Percentiles rank a stretch among this genome's conserved stretches.
phyloP scores from a whole-genome alignment of 1,140 invertebrate genomes.

The Zaprionus tsacasi region DNA sequence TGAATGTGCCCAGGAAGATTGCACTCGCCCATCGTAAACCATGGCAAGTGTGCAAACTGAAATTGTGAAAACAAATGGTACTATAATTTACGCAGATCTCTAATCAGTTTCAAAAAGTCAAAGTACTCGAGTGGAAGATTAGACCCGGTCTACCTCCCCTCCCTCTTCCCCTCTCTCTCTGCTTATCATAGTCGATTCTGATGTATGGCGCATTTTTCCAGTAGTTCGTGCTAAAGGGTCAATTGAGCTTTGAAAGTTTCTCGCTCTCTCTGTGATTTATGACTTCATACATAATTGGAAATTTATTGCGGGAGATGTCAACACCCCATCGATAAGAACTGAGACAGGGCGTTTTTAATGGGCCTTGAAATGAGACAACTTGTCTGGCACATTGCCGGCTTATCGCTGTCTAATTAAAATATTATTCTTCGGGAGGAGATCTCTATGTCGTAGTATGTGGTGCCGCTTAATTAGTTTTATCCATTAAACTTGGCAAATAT shows the following conservation, averaged over 20 bases:
- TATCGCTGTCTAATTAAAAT: slow-evolving; percentile 59
- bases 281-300: slow-evolving; percentile 65
- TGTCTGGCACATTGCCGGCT: slow-evolving; percentile 30
- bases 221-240: slow-evolving; percentile 55
- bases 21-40: background rate
- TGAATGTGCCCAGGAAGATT: slow-evolving; percentile 14
- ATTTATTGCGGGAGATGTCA: slow-evolving; percentile 72
- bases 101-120: slow-evolving; percentile 26
- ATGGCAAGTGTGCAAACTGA: slow-evolving; percentile 7
- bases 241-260: slow-evolving; percentile 59
- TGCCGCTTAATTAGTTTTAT: slow-evolving; percentile 22
- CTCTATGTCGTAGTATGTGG: too few relatives aligned
- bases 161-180: background rate
- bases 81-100: slow-evolving; percentile 8
- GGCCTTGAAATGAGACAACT: slow-evolving; percentile 54
- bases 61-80: slow-evolving; percentile 9
- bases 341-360: slow-evolving; percentile 45
- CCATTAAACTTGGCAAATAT: slow-evolving; percentile 29
- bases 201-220: slow-evolving; percentile 27
- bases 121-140: slow-evolving; percentile 15
- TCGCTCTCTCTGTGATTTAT: slow-evolving; percentile 48
- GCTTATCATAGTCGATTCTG: slow-evolving; percentile 33
- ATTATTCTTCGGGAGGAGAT: background rate
- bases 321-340: slow-evolving; percentile 36
- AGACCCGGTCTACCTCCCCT: background rate